Conservation (phyloP, 2,888 invertebrate species). For the Odontocolon sp. region DNA sequence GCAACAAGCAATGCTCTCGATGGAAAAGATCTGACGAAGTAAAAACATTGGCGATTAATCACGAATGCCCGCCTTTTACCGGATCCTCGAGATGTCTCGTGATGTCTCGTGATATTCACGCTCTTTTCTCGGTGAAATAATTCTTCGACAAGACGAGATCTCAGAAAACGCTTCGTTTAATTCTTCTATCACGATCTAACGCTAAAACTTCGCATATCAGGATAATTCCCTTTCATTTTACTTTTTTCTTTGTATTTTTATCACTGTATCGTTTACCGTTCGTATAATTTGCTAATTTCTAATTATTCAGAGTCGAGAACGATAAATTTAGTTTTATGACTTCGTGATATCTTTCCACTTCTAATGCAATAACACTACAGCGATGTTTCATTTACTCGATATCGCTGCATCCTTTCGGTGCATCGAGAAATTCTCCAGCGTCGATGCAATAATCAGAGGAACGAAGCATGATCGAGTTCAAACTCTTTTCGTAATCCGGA, state of each 20-base stretch:
- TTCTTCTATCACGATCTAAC: slow-evolving; percentile 34
- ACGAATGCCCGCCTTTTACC: slow-evolving; percentile 14
- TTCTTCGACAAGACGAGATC: slow-evolving; percentile 11
- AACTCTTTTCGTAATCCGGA: slow-evolving; percentile 2
- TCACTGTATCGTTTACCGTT: not conserved
- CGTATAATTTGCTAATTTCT: slow-evolving; percentile 11
- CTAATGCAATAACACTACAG: slow-evolving; percentile 4
- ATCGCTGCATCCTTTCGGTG: not conserved
- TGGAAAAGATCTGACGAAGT: slow-evolving; percentile 44
- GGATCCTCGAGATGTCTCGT: slow-evolving; percentile 15
- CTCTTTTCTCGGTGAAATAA: slow-evolving; percentile 29
- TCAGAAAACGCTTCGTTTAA: slow-evolving; percentile 25
- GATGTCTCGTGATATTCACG: slow-evolving; percentile 11
- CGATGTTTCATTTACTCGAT: not conserved
- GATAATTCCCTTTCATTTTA: slow-evolving; percentile 19
- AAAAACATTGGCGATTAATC: slow-evolving; percentile 25
- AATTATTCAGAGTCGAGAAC: slow-evolving; percentile 7
- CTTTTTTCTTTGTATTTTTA: slow-evolving; percentile 5
- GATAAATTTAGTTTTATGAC: slow-evolving; percentile 9
- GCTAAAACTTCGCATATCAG: not conserved
- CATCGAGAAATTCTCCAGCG: not conserved
- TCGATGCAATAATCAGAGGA: slow-evolving; percentile 1
- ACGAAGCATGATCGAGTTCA: not conserved
- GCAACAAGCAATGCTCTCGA: not conserved
- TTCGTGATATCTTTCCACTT: slow-evolving; percentile 10